Evolutionary conservation across 2,113 vertebrate genomes (phyloP).

Genomic region (Orthonyx spaldingii): DNA sequence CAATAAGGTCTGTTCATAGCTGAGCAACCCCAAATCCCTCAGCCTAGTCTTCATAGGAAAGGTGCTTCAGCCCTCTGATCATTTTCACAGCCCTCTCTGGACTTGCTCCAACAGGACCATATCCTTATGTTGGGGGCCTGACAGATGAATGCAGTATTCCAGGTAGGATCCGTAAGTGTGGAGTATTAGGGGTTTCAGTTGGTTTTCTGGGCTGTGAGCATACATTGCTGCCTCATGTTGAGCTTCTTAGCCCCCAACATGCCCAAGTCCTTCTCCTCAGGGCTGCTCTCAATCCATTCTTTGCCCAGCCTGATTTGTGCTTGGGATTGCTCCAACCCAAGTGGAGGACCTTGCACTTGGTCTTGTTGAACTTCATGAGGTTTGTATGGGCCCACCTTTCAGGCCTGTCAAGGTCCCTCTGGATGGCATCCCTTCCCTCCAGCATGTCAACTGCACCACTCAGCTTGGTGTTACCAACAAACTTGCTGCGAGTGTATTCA

Average conservation of each 20-base stretch:
- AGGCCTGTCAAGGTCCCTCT: background rate
- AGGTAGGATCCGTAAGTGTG: background rate
- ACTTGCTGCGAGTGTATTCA: background rate
- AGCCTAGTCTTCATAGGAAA: background rate
- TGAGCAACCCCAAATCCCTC: background rate
- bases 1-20: background rate
- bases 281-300: background rate
- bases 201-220: background rate
- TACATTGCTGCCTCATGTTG: background rate
- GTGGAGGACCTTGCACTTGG: too few relatives aligned
- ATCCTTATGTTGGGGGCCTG: background rate
- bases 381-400: background rate
- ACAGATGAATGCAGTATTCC: background rate
- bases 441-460: background rate
- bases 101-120: background rate
- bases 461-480: background rate
- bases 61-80: background rate
- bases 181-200: background rate
- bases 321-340: rapidly evolving
- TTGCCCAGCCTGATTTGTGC: background rate
- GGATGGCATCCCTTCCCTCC: background rate
- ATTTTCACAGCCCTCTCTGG: background rate
- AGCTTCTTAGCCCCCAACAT: background rate
- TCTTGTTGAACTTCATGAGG: background rate
- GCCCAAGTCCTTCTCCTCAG: background rate